These are phyloP conservation scores for Notoglanidium macrostoma DNA, from an alignment of 2,797 vertebrate genomes.

Conservation along the genomic window DNA sequence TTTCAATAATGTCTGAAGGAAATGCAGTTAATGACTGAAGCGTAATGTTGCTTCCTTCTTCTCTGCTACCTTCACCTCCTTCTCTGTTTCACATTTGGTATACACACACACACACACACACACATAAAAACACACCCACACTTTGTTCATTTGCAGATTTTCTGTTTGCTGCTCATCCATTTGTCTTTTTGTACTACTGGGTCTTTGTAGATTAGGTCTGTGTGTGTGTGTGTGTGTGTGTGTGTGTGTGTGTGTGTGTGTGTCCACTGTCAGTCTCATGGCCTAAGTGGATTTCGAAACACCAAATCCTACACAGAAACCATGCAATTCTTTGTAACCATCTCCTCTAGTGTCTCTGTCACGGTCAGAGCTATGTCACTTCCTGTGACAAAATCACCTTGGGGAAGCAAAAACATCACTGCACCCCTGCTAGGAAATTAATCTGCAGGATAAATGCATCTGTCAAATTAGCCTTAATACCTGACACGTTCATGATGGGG, in stretches of 20 bases:
- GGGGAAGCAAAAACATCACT: slow-evolving; percentile 36
- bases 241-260: slow-evolving; percentile 20
- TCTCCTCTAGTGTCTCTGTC: slow-evolving; percentile 50
- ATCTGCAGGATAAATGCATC: slow-evolving; percentile 47
- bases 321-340: slow-evolving; percentile 58
- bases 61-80: slow-evolving; percentile 18
- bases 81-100: slow-evolving; percentile 18
- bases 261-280: slow-evolving; percentile 29
- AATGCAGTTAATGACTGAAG: background rate
- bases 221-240: slow-evolving; percentile 39
- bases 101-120: background rate
- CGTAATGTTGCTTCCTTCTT: background rate
- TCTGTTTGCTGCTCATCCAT: slow-evolving; percentile 16
- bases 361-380: slow-evolving; percentile 54
- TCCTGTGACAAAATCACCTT: slow-evolving; percentile 52
- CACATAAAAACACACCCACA: slow-evolving; percentile 7
- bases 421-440: slow-evolving; percentile 45
- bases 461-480: slow-evolving; percentile 56
- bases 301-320: slow-evolving; percentile 60
- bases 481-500: slow-evolving; percentile 52
- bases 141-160: background rate
- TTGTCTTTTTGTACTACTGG: background rate
- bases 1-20: background rate
- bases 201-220: slow-evolving; percentile 7
- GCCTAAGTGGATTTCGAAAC: slow-evolving; percentile 66